phyloP scores from a whole-genome alignment of 1,140 invertebrate species.

The Lethocerus indicus region DNA sequence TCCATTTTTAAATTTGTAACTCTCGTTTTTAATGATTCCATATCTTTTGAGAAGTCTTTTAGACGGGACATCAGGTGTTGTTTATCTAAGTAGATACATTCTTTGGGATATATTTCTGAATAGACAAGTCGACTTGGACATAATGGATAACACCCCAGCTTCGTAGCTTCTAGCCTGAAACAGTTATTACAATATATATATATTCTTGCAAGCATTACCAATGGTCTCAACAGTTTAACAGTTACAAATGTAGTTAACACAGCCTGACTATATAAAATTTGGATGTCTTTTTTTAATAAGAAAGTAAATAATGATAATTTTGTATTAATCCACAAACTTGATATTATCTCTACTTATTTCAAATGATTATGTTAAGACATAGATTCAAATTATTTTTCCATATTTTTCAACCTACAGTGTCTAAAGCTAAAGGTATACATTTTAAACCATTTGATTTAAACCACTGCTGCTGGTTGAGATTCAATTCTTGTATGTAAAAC shows the following conservation, averaged over 20 bases:
- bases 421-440: neutral
- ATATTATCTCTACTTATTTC: neutral
- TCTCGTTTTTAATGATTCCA: no score
- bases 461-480: neutral
- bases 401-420: neutral
- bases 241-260: no score
- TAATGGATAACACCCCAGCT: slow-evolving; percentile 47
- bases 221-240: no score
- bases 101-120: slow-evolving; percentile 50
- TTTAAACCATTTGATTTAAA: neutral
- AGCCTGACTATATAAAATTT: slow-evolving; percentile 7
- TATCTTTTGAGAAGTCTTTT: no score
- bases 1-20: no score
- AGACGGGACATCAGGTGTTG: no score
- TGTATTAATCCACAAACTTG: neutral
- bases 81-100: slow-evolving; percentile 43
- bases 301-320: neutral
- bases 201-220: no score
- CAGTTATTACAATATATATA: slow-evolving; percentile 25
- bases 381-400: neutral
- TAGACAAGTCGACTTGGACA: slow-evolving; percentile 51
- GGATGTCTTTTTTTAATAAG: neutral
- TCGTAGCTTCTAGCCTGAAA: slow-evolving; percentile 38
- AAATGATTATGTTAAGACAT: neutral
- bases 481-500: no score